A percentile compares a stretch with the other conserved stretches of the same genome.
These are phyloP conservation scores for Falco novaeseelandiae DNA, from an alignment of 2,797 vertebrate genomes.

Conservation along the genomic window DNA sequence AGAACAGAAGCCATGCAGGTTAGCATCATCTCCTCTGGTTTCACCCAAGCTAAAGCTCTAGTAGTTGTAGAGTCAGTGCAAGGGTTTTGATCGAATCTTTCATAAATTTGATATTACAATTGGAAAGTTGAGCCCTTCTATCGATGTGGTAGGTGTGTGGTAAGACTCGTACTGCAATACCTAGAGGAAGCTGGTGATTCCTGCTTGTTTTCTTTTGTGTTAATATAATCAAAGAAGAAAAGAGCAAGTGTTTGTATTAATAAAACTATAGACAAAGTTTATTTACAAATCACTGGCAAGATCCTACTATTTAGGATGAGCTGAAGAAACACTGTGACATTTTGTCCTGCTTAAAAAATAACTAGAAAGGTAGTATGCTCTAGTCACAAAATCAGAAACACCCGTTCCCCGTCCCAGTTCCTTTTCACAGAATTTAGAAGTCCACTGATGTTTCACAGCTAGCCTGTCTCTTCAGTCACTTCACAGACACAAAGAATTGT, in stretches of 20 bases:
- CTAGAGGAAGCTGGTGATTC: neutral
- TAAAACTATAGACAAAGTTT: neutral
- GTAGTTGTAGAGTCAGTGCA: neutral
- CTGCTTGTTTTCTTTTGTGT: neutral
- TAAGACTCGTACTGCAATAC: neutral
- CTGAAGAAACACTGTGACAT: neutral
- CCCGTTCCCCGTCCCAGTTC: neutral
- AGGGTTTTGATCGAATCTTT: neutral
- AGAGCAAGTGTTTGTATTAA: neutral
- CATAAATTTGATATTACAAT: neutral
- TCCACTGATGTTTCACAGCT: neutral
- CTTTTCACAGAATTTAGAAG: neutral
- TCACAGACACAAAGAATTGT: slow-evolving; percentile 37
- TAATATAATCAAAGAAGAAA: neutral
- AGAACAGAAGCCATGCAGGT: neutral
- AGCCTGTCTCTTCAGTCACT: neutral
- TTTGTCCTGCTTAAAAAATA: neutral
- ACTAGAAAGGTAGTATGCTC: neutral
- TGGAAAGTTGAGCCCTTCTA: neutral
- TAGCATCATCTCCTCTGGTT: neutral
- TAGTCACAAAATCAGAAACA: neutral
- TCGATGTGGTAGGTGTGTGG: neutral
- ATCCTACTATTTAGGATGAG: neutral
- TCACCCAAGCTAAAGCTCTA: neutral
- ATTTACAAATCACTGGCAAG: neutral